Conservation (phyloP, 2,888 invertebrate species). For the Drosophila testacea region DNA sequence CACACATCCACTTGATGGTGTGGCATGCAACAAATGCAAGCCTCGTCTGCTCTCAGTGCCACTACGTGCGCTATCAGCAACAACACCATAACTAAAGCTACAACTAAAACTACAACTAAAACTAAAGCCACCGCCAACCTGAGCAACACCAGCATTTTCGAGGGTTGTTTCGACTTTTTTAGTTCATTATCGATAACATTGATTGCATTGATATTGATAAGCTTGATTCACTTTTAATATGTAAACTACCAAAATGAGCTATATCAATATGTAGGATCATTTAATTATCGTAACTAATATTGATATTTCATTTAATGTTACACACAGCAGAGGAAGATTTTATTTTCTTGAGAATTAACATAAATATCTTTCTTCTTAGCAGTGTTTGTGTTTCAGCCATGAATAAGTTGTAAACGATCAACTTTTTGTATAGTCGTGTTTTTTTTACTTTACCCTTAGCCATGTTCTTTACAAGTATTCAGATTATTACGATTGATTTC, state of each 20-base stretch:
- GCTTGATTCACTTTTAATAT: not conserved
- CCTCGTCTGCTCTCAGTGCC: conserved; percentile 25
- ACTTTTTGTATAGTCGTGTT: too few species aligned
- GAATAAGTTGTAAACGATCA: too few species aligned
- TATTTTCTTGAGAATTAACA: too few species aligned
- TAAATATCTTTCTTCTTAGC: too few species aligned
- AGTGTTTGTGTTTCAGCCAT: too few species aligned
- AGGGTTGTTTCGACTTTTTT: conserved; percentile 15
- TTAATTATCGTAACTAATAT: too few species aligned
- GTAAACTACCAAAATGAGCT: not conserved
- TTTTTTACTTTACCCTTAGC: too few species aligned
- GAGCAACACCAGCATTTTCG: conserved; percentile 8
- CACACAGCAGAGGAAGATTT: too few species aligned
- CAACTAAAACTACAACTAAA: not conserved
- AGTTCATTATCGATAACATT: not conserved
- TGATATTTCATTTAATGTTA: too few species aligned
- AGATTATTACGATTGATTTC: too few species aligned
- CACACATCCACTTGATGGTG: conserved; percentile 34
- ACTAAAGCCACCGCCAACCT: conserved; percentile 10
- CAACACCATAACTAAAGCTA: not conserved
- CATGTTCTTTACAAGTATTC: too few species aligned
- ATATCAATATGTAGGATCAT: too few species aligned
- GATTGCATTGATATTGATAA: not conserved
- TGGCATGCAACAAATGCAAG: conserved; percentile 59
- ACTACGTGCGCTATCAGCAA: conserved; percentile 52